Evolutionary conservation across 2,797 vertebrate species (phyloP).

Genomic region (Cyprinodon diabolis): DNA sequence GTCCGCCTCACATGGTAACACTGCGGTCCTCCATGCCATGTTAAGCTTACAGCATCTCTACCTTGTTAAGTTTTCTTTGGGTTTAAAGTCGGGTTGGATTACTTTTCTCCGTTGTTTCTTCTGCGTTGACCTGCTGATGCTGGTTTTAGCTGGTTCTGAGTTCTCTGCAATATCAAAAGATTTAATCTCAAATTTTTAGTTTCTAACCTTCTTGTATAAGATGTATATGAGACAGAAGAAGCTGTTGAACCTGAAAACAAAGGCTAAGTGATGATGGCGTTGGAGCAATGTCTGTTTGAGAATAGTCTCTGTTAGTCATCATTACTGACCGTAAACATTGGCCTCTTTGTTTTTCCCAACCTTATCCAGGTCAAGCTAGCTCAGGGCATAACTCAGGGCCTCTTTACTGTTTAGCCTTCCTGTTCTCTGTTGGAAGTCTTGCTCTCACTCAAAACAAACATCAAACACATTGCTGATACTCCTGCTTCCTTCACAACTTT

Average conservation of each 20-base stretch:
- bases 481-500: background rate
- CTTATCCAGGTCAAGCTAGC: background rate
- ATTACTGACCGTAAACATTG: background rate
- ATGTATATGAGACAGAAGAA: background rate
- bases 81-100: no score
- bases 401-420: background rate
- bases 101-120: no score
- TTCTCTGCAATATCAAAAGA: background rate
- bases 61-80: background rate
- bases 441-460: background rate
- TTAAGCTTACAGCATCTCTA: background rate
- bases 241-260: background rate
- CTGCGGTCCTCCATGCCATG: background rate
- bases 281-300: background rate
- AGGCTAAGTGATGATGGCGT: background rate
- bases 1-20: slow-evolving; percentile 45
- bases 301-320: background rate
- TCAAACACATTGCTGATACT: background rate
- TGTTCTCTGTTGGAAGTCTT: background rate
- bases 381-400: background rate
- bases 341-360: background rate
- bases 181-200: background rate
- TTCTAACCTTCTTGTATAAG: background rate
- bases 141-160: background rate
- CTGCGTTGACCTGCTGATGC: no score